phyloP scores from a whole-genome alignment of 2,113 vertebrate species.

The Eclectus roratus region DNA sequence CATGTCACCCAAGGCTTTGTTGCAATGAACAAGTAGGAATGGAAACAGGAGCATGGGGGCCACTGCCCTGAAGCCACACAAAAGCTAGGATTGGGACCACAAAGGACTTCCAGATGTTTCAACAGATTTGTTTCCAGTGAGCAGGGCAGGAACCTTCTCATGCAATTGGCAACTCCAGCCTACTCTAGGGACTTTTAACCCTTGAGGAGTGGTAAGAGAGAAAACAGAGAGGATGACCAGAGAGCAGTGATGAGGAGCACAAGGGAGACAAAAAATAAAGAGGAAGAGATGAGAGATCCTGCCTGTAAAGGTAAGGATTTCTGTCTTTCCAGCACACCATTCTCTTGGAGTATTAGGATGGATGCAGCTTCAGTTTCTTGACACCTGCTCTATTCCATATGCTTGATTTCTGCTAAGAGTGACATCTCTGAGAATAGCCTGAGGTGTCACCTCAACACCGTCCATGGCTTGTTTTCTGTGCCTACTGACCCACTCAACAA shows the following conservation, averaged over 20 bases:
- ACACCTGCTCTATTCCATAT: neutral
- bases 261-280: neutral
- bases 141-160: neutral
- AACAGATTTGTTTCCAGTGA: accelerated
- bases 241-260: neutral
- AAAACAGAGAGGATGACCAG: neutral
- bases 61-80: neutral
- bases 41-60: neutral
- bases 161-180: neutral
- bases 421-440: neutral
- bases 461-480: neutral
- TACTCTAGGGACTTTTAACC: neutral
- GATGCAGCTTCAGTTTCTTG: neutral
- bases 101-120: neutral
- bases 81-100: neutral
- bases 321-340: neutral
- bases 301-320: neutral
- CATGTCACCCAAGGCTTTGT: too few species aligned
- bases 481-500: neutral
- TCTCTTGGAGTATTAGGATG: neutral
- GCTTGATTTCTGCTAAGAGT: neutral
- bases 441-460: neutral
- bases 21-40: accelerated
- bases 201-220: neutral
- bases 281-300: neutral